Base-by-base conservation (phyloP, 2,797 vertebrate genomes). In the Urocyon cinereoargenteus region DNA sequence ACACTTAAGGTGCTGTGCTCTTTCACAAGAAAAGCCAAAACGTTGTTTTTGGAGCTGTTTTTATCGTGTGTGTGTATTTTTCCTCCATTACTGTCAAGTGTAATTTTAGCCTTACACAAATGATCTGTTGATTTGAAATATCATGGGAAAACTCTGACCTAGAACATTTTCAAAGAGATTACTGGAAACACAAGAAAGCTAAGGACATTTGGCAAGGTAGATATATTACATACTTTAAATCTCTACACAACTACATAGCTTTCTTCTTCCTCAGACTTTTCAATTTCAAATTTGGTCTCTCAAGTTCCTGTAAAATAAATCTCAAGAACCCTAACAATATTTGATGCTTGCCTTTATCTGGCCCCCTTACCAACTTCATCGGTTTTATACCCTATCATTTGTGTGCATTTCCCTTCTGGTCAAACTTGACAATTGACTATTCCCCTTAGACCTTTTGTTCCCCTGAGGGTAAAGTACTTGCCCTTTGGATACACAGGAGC, bases 41-140 rank as follows among this genome's bases (percentile, higher is more conserved):
- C 2, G 15, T 97, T 97, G 95, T 92, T 97, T 98, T 97, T 96
- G 95, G 98, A 97, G 88, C 82, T 92, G 79, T 88, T 97, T 97
- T 95, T 94, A 86, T 93, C 79, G 15, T 81, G 59, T 5, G 11
- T 94, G 91, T 90, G 77, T 97, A 94, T 87, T 96, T 68, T 61
- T 14, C 89, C 78, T 40, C 75, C 79, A 88, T 2, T 85, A 77
- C 62, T 61, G 87, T 96, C 92, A 96, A 98, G 51, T 53, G 45
- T 79, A 97, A 97, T 90, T 97, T 96, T 94, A 98, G 97, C 90
- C 81, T 96, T 93, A 85, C 51, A 93, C 81, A 94, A 94, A 78
- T 94, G 90, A 93, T 97, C 86, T 97, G 96, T 90, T 98, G 94
- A 97, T 93, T 81, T 98, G 94, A 97, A 97, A 96, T 97, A 96